Conservation (phyloP, 1,140 invertebrate species). For the Formica exsecta region DNA sequence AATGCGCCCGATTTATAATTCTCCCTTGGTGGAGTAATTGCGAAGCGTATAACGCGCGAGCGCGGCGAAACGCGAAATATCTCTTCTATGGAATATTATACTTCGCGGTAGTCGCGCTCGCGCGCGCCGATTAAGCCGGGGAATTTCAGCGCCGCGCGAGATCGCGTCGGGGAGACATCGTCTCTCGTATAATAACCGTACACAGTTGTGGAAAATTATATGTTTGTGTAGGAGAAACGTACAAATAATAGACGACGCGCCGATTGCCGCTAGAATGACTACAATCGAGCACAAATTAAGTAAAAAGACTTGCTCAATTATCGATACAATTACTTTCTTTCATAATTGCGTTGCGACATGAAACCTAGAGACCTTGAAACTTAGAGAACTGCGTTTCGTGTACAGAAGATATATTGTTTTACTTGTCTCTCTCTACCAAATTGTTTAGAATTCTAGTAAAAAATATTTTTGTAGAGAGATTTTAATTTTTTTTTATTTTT, state of each 20-base stretch:
- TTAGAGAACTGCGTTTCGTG: background rate
- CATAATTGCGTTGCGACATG: background rate
- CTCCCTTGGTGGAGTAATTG: slow-evolving; percentile 48
- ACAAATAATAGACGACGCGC: slow-evolving; percentile 41
- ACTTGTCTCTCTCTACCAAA: background rate
- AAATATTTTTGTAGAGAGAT: background rate
- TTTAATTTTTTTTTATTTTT: background rate
- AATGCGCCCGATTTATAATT: slow-evolving; percentile 73
- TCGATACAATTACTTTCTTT: slow-evolving; percentile 1
- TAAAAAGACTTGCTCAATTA: slow-evolving; percentile 4
- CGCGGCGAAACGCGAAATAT: slow-evolving; percentile 27
- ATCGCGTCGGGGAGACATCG: background rate
- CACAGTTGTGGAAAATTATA: slow-evolving; percentile 17
- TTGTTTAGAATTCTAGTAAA: background rate
- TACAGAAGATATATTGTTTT: background rate
- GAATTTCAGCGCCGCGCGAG: slow-evolving; percentile 7
- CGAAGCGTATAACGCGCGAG: background rate
- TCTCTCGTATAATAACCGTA: background rate
- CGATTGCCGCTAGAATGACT: background rate
- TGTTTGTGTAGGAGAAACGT: slow-evolving; percentile 8
- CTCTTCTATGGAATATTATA: slow-evolving; percentile 21
- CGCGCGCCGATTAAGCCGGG: slow-evolving; percentile 11
- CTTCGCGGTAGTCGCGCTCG: background rate
- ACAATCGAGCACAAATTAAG: slow-evolving; percentile 2
- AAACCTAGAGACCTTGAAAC: background rate